Evolutionary conservation across 2,888 invertebrate genomes (phyloP), one percentile per base, ranked within the genome.

Genomic region (Parelbella ahira): DNA sequence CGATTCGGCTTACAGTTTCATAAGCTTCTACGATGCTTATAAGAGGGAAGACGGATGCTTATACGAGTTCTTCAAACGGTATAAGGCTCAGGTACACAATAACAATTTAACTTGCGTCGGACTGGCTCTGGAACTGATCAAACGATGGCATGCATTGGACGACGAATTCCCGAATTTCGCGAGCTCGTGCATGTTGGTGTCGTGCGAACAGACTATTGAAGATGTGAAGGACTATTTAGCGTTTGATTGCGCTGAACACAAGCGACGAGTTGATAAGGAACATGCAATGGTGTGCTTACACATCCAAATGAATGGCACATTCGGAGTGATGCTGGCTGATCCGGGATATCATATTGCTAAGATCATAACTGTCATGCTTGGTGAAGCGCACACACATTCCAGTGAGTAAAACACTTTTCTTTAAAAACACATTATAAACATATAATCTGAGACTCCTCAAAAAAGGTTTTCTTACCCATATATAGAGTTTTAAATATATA

Each of bases 21-120:
- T 37, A n/a, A 23, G n/a, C 10, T 37, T 37, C 9, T 37, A 37
- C n/a, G 10, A 29, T 1, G 15, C 29, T 0, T 37, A 29, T 12
- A 29, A 23, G 7, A 19, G 13, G 15, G 28, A 29, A 3, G 7
- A n/a, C 8, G 7, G 7, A 0, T 23, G 7, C 4, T 10, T 38
- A 1, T 23, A 11, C 3, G 2, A 10, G 1, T n/a, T 18, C 2
- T 38, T 38, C 18, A 2, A 23, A n/a, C 6, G 10, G 3, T 29
- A 23, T 4, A 21, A 4, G 1, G 21, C 37, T 3, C 4, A 1
- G 4, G 10, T 37, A 7, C 11, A n/a, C 3, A 6, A 15, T 1
- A 38, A 38, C 1, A 21, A 18, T 1, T 23, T 38, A 7, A 29
- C 37, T 1, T 38, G 37, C n/a, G 37, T 29, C 2, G 37, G 37